Conservation (phyloP, 2,797 vertebrate species). For the Furcifer pardalis region DNA sequence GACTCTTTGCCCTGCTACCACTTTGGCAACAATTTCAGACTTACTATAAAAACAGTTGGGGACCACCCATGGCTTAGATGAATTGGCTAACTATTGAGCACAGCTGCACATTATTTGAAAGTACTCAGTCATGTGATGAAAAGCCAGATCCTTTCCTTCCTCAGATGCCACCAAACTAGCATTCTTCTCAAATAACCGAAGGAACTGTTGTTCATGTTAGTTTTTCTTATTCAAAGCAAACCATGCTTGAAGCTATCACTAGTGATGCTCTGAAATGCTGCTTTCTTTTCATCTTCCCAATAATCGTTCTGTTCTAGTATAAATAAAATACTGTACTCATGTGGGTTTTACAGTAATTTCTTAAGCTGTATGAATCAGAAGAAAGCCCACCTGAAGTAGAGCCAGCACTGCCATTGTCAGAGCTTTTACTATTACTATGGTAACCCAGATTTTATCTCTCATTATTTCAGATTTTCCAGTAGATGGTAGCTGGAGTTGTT, state of each 20-base stretch:
- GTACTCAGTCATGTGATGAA: background rate
- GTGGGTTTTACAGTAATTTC: background rate
- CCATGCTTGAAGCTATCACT: background rate
- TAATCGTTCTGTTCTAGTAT: background rate
- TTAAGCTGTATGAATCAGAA: background rate
- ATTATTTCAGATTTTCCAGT: slow-evolving; percentile 74
- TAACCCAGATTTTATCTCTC: slow-evolving; percentile 2
- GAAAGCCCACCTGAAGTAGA: background rate
- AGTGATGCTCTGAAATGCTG: no score
- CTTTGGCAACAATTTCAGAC: no score
- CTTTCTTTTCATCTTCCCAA: background rate
- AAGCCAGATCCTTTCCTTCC: background rate
- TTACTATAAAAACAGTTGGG: no score
- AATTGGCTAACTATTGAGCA: background rate
- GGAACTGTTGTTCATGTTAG: background rate
- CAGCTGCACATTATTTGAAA: background rate
- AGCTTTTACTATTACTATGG: background rate
- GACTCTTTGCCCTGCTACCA: no score
- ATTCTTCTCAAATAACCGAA: background rate
- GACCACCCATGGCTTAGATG: background rate
- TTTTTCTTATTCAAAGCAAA: background rate
- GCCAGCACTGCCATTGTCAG: background rate
- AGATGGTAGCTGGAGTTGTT: slow-evolving; percentile 92
- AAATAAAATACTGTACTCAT: background rate
- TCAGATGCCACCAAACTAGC: background rate